Evolutionary conservation across 64 coral and sea anemone species (phyloP).

Genomic region (Actinia equina): DNA sequence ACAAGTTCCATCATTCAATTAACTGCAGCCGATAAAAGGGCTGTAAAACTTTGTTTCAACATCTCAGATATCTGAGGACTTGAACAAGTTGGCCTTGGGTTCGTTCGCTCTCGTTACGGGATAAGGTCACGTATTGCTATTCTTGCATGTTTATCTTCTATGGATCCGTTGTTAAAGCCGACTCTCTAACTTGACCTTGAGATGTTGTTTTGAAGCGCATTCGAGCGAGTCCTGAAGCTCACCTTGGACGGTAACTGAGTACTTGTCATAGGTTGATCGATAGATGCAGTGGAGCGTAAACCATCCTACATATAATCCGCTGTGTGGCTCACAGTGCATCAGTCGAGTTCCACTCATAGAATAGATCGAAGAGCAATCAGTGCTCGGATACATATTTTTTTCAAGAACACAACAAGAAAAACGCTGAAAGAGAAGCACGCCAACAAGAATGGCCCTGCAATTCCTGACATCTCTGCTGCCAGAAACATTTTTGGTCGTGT

Average conservation of each 20-base stretch:
- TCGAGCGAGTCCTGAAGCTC: slow-evolving; percentile 18
- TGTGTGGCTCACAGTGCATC: neutral
- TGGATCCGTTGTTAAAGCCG: neutral
- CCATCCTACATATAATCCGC: slow-evolving; percentile 16
- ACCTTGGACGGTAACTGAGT: slow-evolving; percentile 1
- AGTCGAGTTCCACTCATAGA: slow-evolving; percentile 1
- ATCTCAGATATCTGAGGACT: neutral
- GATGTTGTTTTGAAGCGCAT: slow-evolving; percentile 24
- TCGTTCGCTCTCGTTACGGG: neutral
- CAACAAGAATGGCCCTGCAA: neutral
- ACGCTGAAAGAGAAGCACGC: neutral
- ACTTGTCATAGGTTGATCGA: slow-evolving; percentile 15
- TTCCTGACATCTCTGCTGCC: neutral
- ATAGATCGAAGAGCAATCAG: neutral
- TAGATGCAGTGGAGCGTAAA: slow-evolving; percentile 17
- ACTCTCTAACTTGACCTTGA: slow-evolving; percentile 24
- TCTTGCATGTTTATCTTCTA: slow-evolving; percentile 10
- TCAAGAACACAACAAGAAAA: neutral
- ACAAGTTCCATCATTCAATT: neutral
- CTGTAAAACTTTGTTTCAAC: neutral
- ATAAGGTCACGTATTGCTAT: slow-evolving; percentile 8
- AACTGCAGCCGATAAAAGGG: neutral
- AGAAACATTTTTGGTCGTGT: slow-evolving; percentile 5
- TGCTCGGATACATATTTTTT: neutral
- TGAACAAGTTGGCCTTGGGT: neutral